Evolutionary conservation across 2,888 invertebrate genomes (phyloP).

Genomic region (Agrotis ipsilon): DNA sequence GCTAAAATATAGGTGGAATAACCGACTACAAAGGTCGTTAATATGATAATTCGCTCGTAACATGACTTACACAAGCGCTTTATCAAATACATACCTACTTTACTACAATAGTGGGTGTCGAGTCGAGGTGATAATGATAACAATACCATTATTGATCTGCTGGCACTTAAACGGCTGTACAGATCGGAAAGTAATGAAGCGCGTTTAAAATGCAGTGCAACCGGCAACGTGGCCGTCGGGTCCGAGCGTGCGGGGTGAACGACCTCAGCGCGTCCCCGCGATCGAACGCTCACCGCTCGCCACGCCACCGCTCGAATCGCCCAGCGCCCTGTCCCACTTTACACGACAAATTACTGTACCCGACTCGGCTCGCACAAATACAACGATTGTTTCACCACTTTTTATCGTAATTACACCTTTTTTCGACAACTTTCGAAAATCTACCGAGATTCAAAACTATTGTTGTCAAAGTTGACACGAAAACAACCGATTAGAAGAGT

Average conservation of each 20-base stretch:
- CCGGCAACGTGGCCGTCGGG: conserved; percentile 73
- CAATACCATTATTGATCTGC: conserved; percentile 68
- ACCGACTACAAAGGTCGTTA: conserved; percentile 48
- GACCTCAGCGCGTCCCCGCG: conserved; percentile 87
- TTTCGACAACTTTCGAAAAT: conserved; percentile 39
- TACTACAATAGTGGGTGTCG: conserved; percentile 42
- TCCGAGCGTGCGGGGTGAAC: conserved; percentile 82
- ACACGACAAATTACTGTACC: conserved; percentile 74
- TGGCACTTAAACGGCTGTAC: conserved; percentile 53
- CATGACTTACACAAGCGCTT: conserved; percentile 44
- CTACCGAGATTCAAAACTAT: conserved; percentile 19
- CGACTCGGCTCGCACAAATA: conserved; percentile 57
- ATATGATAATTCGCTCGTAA: conserved; percentile 42
- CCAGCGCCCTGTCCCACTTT: conserved; percentile 70
- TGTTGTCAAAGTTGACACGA: conserved; percentile 43
- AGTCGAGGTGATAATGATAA: conserved; percentile 55
- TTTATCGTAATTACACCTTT: conserved; percentile 58
- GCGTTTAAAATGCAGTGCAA: conserved; percentile 70
- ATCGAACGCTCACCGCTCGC: conserved; percentile 80
- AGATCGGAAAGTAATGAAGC: conserved; percentile 73
- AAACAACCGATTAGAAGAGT: conserved; percentile 14
- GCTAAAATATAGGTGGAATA: conserved; percentile 40
- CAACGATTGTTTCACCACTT: conserved; percentile 53
- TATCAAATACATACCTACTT: conserved; percentile 39
- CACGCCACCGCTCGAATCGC: conserved; percentile 67